Percentiles rank a stretch among this genome's conserved stretches.
These are phyloP conservation scores for Galerucella pusilla DNA, from an alignment of 2,888 invertebrate species.

Conservation along the genomic window DNA sequence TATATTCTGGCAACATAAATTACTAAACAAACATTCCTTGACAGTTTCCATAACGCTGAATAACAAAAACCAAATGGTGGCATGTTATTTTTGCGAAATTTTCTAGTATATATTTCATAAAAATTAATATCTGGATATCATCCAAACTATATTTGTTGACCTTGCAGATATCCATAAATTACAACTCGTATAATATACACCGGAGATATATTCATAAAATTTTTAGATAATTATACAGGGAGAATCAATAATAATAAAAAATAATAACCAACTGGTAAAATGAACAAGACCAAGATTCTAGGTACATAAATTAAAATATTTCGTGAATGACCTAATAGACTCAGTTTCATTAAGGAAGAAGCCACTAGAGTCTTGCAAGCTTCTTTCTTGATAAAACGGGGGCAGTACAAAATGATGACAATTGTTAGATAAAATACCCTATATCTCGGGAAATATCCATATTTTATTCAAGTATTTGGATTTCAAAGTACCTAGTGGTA, in stretches of 20 bases:
- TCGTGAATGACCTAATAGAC: too few species aligned
- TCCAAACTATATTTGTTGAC: constrained; percentile 26
- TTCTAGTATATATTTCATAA: constrained; percentile 18
- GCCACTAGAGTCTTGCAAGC: too few species aligned
- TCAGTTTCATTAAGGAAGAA: too few species aligned
- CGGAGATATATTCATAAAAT: constrained; percentile 19
- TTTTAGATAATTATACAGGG: neutral
- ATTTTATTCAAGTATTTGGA: too few species aligned
- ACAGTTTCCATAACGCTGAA: neutral
- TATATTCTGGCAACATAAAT: neutral
- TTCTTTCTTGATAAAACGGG: too few species aligned
- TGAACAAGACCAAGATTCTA: too few species aligned
- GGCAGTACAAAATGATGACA: too few species aligned
- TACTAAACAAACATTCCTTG: neutral
- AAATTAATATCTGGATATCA: constrained; percentile 28
- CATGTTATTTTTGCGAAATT: constrained; percentile 30
- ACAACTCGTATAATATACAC: neutral
- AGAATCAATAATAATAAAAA: too few species aligned
- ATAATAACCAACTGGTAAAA: too few species aligned
- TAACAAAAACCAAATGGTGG: neutral
- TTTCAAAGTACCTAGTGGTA: neutral
- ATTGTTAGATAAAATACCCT: too few species aligned
- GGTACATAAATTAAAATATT: too few species aligned
- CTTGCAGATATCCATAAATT: constrained; percentile 9
- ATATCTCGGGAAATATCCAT: too few species aligned